Base-by-base conservation (phyloP, 2,113 vertebrate genomes). In the Phyllostomus hastatus region DNA sequence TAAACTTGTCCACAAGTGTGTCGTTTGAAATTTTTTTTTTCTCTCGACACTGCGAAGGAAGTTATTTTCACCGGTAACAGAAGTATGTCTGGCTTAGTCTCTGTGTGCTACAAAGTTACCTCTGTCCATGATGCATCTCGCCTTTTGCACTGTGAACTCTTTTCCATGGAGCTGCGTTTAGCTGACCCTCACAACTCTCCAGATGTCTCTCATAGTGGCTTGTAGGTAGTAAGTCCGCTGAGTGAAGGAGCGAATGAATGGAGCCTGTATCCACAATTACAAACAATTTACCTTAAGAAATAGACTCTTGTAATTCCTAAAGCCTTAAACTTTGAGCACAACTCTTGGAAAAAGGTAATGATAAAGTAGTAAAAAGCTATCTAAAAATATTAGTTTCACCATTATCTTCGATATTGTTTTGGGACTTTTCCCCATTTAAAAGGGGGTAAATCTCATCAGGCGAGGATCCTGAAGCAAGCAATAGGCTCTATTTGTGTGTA, bases 251-350 rank as follows among this genome's bases (percentile, higher is more conserved):
- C 20, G 20, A 61, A 79, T 33, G 22, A 64, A 57, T 90, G 94
- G 88, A 90, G 41, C 35, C 35, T 89, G n/a, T n/a, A 84, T 50
- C 41, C 91, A 69, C 1, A 90, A 96, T 57, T 66, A 48, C 35
- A 95, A 90, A 61, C 28, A 19, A 41, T 96, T 97, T 46, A 31
- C 70, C 66, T 15, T 31, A 90, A 97, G 66, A 92, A 41, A 19
- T 80, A 89, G 78, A 38, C 26, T 80, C 91, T 59, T 10, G 7
- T 90, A 22, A 57, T 95, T 94, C 54, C 59, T 70, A 52, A 80
- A 91, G 76, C 22, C 91, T 98, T 97, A 98, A 0, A 5, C 90
- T 92, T 91, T 67, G 85, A 87, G 81, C 81, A 66, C 76, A 96
- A 92, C 88, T 75, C 43, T 95, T 90, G 38, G 59, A 96, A 97